Base-by-base conservation (phyloP, 2,797 vertebrate genomes). In the Euphonia xanthogaster region DNA sequence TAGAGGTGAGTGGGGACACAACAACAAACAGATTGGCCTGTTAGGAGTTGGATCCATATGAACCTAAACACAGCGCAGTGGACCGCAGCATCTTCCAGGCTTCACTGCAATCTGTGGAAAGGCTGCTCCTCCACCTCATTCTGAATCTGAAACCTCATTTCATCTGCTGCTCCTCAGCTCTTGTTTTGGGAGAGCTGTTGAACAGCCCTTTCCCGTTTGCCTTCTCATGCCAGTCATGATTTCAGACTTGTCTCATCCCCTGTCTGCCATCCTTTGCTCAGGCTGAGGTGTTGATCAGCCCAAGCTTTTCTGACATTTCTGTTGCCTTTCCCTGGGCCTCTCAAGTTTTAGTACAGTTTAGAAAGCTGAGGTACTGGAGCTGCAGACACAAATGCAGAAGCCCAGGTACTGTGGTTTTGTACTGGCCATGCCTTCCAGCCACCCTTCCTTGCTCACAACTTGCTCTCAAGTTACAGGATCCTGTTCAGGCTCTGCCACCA, bases 1-100 rank as follows among this genome's bases (percentile, higher is more conserved):
- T 99, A 90, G 35, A 71, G 40, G 31, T 20, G 31, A 66, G 37
- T 0, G 22, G 67, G 55, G 47, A 91, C 77, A 88, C 47, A 94
- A 77, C 23, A 85, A 80, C 35, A 94, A 47, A 72, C 31, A 85
- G 18, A 39, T 71, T 57, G 65, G 21, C 58, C 62, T 18, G 37
- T 90, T n/a, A 93, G 73, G 7, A 78, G 42, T 1, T 24, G 12
- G 54, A 65, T 17, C 0, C 0, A 27, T n/a, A 17, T 0, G 47
- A 77, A 74, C 8, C 12, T n/a, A n/a, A 63, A 88, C 50, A 3
- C 71, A 33, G 55, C 1, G 5, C 53, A 76, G 18, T 6, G 75
- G 87, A 54, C 19, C 5, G 24, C 25, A 61, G 75, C 21, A 3
- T 4, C 20, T 1, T 67, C 53, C 65, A 67, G 76, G 37, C 30